These are phyloP conservation scores for Sycophaga agraensis DNA, from an alignment of 1,140 invertebrate genomes.

Conservation along the genomic window DNA sequence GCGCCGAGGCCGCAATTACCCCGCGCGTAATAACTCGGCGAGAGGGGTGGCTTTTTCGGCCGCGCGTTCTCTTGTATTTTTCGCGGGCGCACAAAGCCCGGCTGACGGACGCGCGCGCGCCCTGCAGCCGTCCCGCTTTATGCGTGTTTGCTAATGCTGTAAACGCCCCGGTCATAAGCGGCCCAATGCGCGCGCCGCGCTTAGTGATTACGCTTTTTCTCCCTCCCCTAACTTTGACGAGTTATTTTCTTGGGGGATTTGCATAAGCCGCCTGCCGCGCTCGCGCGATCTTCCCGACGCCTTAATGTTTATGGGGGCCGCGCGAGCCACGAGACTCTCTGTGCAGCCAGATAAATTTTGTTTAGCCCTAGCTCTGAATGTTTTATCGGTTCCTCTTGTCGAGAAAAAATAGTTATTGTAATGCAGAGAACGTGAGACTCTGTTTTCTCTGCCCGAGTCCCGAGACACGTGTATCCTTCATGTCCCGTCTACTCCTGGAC, in stretches of 20 bases:
- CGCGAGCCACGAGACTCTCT: no score
- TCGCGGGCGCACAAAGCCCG: background rate
- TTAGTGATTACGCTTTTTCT: no score
- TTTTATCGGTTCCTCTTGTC: no score
- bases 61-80: background rate
- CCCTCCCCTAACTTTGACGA: background rate
- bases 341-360: no score
- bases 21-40: background rate
- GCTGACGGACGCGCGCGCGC: background rate
- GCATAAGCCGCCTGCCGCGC: no score
- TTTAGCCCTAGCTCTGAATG: no score
- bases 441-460: no score
- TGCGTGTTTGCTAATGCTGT: background rate
- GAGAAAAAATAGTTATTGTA: no score
- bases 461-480: no score
- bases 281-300: no score
- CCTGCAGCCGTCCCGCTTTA: background rate
- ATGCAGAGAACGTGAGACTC: no score
- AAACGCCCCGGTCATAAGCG: background rate
- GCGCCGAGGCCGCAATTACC: constrained; percentile 31
- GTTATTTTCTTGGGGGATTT: background rate
- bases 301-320: background rate
- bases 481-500: no score
- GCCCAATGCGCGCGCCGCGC: background rate
- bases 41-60: constrained; percentile 7